A percentile compares a stretch with the other conserved stretches of the same genome.
Evolutionary conservation across 2,113 vertebrate genomes (phyloP).

Genomic region (Tonatia bakeri): DNA sequence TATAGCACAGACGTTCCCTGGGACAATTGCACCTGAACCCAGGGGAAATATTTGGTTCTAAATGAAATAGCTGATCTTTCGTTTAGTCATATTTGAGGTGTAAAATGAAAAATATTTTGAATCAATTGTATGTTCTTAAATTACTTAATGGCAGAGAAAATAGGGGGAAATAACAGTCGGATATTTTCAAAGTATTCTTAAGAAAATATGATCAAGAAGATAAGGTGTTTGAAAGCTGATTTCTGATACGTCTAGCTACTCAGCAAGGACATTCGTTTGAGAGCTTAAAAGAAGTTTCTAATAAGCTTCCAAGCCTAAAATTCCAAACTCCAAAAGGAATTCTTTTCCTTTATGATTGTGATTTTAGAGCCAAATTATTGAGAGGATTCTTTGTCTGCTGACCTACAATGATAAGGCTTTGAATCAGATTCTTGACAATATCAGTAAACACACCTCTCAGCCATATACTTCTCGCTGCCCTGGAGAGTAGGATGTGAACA

Average conservation of each 20-base stretch:
- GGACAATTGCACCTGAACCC: not conserved
- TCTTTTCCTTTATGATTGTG: not conserved
- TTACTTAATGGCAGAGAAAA: not conserved
- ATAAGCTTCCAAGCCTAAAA: not conserved
- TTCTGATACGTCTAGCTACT: not conserved
- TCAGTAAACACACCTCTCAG: constrained; percentile 17
- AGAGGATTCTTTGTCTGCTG: not conserved
- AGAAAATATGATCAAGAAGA: not conserved
- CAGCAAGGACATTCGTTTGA: not conserved
- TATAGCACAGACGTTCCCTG: not conserved
- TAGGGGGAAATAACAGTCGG: not conserved
- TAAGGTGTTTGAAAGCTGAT: not conserved
- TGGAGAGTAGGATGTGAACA: not conserved
- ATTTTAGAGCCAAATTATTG: not conserved
- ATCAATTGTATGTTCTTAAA: not conserved
- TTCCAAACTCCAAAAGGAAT: not conserved
- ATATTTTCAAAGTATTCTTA: not conserved
- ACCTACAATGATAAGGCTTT: not conserved
- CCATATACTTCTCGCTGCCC: not conserved
- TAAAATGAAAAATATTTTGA: constrained; percentile 38
- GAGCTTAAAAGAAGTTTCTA: not conserved
- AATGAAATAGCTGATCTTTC: not conserved
- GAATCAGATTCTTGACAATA: not conserved
- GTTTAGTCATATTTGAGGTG: not conserved
- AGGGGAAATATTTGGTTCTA: not conserved